phyloP scores from a whole-genome alignment of 1,140 invertebrate species.

The Notospermus geniculatus region DNA sequence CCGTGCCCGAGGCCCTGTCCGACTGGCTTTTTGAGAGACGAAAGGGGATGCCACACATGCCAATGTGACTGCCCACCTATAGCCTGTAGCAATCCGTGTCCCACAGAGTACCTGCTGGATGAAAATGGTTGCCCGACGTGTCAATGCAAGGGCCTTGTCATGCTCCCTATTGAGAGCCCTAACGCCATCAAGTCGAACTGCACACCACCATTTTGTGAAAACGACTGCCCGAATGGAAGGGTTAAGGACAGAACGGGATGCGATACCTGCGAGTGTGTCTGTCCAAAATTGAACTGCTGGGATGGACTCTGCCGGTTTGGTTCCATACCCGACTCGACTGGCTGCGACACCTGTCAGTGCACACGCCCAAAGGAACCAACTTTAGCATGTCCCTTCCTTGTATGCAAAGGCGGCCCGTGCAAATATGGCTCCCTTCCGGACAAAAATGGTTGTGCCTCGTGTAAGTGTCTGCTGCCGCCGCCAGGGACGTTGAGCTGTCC shows the following conservation, averaged over 20 bases:
- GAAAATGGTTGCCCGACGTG: too few species aligned
- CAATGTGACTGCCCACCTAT: neutral
- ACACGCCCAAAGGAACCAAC: neutral
- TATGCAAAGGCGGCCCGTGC: neutral
- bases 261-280: too few species aligned
- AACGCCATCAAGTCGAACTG: too few species aligned
- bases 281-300: conserved; percentile 1
- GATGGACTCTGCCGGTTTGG: conserved; percentile 4
- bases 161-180: too few species aligned
- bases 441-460: conserved; percentile 5
- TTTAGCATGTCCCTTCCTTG: neutral
- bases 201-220: too few species aligned
- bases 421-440: conserved; percentile 1
- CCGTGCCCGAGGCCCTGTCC: neutral
- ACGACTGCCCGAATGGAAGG: too few species aligned
- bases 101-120: too few species aligned
- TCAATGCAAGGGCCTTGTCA: too few species aligned
- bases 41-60: neutral
- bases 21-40: neutral
- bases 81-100: neutral
- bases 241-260: too few species aligned
- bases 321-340: neutral
- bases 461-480: conserved; percentile 1
- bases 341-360: neutral
- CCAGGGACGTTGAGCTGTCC: neutral